Conservation (phyloP, 2,888 invertebrate species). For the Synergus laeviventris region DNA sequence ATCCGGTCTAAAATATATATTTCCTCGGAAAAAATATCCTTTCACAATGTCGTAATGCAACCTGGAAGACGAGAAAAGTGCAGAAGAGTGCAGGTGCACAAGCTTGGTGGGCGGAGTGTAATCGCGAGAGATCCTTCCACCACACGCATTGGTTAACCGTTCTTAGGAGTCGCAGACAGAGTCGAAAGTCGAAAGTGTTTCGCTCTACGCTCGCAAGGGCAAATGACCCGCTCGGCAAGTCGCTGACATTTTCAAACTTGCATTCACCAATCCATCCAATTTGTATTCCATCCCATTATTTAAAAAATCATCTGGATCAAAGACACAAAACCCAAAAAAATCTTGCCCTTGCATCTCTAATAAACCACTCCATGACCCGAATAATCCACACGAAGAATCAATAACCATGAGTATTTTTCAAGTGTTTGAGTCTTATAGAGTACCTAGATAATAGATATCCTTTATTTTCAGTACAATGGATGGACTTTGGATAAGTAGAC, state of each 20-base stretch:
- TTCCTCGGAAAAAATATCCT: background rate
- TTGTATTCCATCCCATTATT: slow-evolving; percentile 15
- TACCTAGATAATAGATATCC: slow-evolving; percentile 4
- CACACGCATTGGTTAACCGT: slow-evolving; percentile 26
- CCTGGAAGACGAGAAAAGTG: background rate
- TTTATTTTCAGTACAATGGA: background rate
- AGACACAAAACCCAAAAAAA: background rate
- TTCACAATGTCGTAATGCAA: background rate
- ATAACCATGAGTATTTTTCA: background rate
- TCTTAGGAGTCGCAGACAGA: slow-evolving; percentile 26
- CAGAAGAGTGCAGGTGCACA: slow-evolving; percentile 14
- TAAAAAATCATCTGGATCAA: slow-evolving; percentile 3
- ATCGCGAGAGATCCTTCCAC: slow-evolving; percentile 35
- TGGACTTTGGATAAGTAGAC: background rate
- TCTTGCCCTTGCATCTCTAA: background rate
- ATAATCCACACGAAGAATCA: background rate
- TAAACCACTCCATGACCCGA: background rate
- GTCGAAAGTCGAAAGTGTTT: slow-evolving; percentile 52
- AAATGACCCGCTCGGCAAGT: slow-evolving; percentile 53
- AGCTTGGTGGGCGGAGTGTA: slow-evolving; percentile 31
- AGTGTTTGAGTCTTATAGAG: background rate
- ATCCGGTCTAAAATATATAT: background rate
- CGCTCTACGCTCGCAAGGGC: slow-evolving; percentile 50
- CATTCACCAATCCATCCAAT: slow-evolving; percentile 34
- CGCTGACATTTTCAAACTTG: slow-evolving; percentile 54